These are phyloP conservation scores for Drosophila ohnishii DNA, from an alignment of 1,140 invertebrate genomes.

Conservation along the genomic window DNA sequence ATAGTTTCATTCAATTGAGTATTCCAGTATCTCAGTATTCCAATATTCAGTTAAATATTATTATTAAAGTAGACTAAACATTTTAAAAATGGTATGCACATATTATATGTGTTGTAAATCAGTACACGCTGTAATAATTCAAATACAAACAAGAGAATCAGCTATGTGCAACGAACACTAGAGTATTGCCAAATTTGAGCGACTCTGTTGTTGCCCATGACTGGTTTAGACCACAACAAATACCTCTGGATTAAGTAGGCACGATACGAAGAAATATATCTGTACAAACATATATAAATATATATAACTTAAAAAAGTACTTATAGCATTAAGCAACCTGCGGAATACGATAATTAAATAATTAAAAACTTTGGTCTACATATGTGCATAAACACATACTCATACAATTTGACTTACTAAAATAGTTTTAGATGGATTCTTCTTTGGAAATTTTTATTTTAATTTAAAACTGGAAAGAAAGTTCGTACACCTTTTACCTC, in stretches of 20 bases:
- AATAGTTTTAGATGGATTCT: not conserved
- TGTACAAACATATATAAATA: not conserved
- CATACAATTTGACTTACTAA: not conserved
- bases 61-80: too few relatives aligned
- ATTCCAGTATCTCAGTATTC: too few relatives aligned
- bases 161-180: constrained; percentile 2
- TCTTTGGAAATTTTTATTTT: not conserved
- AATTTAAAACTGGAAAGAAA: not conserved
- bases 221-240: constrained; percentile 7
- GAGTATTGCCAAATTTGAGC: constrained; percentile 8
- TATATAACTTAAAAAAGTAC: not conserved
- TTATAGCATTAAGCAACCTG: not conserved
- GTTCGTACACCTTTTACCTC: not conserved
- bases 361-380: not conserved
- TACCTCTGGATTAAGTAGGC: constrained; percentile 12
- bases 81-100: not conserved
- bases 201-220: constrained; percentile 15
- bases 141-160: constrained; percentile 6
- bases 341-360: constrained; percentile 2
- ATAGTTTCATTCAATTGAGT: too few relatives aligned
- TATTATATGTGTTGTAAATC: not conserved
- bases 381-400: not conserved
- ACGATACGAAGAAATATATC: constrained; percentile 7
- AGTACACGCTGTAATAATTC: not conserved
- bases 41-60: too few relatives aligned